Conservation (phyloP, 2,797 vertebrate genomes). For the Acipenser oxyrinchus region DNA sequence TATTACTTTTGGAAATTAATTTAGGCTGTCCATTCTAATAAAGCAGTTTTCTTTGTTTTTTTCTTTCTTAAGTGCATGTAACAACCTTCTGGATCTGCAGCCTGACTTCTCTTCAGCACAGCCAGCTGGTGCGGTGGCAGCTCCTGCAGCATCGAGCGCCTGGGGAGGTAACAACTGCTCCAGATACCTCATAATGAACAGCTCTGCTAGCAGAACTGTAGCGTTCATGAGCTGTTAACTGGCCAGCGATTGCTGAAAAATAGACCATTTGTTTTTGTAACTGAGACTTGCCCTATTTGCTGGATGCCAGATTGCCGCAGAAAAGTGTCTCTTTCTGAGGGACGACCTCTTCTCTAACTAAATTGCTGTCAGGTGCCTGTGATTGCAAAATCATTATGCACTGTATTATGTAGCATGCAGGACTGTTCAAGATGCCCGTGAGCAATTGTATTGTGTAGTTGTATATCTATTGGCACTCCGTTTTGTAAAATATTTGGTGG, state of each 20-base stretch:
- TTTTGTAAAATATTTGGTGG: too few relatives aligned
- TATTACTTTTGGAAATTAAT: not conserved
- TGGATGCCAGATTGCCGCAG: too few relatives aligned
- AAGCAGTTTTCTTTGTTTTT: slow-evolving; percentile 5
- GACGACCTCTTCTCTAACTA: too few relatives aligned
- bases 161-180: slow-evolving; percentile 79
- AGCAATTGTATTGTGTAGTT: too few relatives aligned
- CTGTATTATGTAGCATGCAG: too few relatives aligned
- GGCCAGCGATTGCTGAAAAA: not conserved
- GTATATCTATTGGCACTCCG: too few relatives aligned
- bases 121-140: slow-evolving; percentile 52
- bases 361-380: too few relatives aligned
- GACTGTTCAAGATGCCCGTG: too few relatives aligned
- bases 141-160: slow-evolving; percentile 61
- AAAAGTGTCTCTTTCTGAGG: too few relatives aligned
- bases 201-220: not conserved
- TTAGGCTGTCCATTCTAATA: not conserved
- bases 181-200: slow-evolving; percentile 8
- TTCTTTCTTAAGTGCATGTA: slow-evolving; percentile 60
- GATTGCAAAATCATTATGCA: too few relatives aligned
- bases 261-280: not conserved
- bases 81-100: slow-evolving; percentile 86
- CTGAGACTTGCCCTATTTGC: too few relatives aligned
- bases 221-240: not conserved
- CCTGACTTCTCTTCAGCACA: slow-evolving; percentile 75